Conservation (phyloP, 2,888 invertebrate species). For the Anoplius nigerrimus region DNA sequence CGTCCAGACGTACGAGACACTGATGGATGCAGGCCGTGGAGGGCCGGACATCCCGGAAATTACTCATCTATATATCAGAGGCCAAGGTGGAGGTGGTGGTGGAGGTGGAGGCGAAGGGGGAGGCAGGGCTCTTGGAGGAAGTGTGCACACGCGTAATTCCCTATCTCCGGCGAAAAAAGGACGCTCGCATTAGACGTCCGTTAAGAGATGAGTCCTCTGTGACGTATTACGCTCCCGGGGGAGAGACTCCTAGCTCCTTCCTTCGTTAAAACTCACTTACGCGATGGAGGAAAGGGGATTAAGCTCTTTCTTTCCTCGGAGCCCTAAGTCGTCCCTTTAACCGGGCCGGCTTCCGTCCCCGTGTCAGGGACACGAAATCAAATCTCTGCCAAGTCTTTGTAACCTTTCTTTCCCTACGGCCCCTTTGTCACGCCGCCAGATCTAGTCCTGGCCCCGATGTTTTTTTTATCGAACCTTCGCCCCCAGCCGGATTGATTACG, state of each 20-base stretch:
- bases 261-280: slow-evolving; percentile 58
- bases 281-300: slow-evolving; percentile 35
- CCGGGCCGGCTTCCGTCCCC: slow-evolving; percentile 9
- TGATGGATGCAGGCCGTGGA: too few species aligned
- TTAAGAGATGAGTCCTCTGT: slow-evolving; percentile 64
- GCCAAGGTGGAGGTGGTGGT: too few species aligned
- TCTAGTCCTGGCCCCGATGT: too few species aligned
- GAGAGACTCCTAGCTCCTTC: slow-evolving; percentile 42
- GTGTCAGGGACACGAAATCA: slow-evolving; percentile 12
- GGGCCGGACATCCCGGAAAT: too few species aligned
- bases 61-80: too few species aligned
- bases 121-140: too few species aligned
- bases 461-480: slow-evolving; percentile 19
- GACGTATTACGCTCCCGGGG: slow-evolving; percentile 53
- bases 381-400: too few species aligned
- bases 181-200: slow-evolving; percentile 54
- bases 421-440: too few species aligned
- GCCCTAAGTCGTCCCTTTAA: slow-evolving; percentile 16
- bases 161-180: neutral
- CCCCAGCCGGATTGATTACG: slow-evolving; percentile 16
- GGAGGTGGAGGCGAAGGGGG: too few species aligned
- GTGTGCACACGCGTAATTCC: too few species aligned
- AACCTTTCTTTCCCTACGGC: too few species aligned
- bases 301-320: neutral
- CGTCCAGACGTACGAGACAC: too few species aligned